Base-by-base conservation (phyloP, 2,888 invertebrate genomes). In the Drosophila paramelanica region DNA sequence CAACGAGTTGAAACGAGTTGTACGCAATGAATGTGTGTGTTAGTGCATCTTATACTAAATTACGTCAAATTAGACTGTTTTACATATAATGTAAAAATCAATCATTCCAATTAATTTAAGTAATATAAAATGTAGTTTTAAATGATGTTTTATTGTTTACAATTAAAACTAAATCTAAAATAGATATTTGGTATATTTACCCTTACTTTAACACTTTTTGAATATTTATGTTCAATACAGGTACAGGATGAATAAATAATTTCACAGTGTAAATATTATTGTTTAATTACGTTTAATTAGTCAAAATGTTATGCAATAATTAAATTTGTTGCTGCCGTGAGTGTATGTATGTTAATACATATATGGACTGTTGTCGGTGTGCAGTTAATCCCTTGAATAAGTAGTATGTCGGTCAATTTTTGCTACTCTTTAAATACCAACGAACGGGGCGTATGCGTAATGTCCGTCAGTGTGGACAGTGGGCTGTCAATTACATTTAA, bases 231-330 rank as follows among this genome's bases (percentile, higher is more conserved):
- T 23, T 23, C 23, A 23, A 23, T 23, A 4, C 23, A 23, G 2
- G 23, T 23, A 23, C 23, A 1, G 23, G 23, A 23, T 23, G 23
- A 23, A 23, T 23, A 23, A 23, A 23, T 23, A 4, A 23, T 23
- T 4, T 3, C 23, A 4, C 23, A 23, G 23, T 4, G 23, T 23
- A 23, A 20, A 64, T 61, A 72, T 79, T 64, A 76, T 73, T 62
- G 57, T 64, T 77, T 67, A 70, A 80, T 78, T 73, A 67, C 64
- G 70, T 71, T 67, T 64, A 77, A 79, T 77, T 79, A 77, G 75
- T 70, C 43, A 67, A 58, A 58, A 53, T 52, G 47, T 56, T 52
- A 46, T 66, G 55, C 67, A 53, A 66, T 43, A 58, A 45, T 42
- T 70, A 55, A 25, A 58, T 42, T 46, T 14, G 27, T 58, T 39